These are phyloP conservation scores for Drosophila yakuba DNA, from an alignment of 1,140 invertebrate genomes.

Conservation along the genomic window DNA sequence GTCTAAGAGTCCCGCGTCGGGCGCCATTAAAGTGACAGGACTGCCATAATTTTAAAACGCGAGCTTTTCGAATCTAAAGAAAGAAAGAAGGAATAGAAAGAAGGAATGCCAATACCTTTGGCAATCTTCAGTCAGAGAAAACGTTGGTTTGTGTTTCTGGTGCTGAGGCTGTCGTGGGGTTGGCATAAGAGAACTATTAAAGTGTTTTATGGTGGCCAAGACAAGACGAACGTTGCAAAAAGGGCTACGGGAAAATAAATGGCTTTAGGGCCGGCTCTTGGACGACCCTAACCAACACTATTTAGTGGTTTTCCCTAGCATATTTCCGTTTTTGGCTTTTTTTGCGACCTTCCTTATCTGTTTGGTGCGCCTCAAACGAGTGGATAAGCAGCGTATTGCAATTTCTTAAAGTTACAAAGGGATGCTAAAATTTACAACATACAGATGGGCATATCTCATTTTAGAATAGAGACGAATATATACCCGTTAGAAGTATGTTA, in stretches of 20 bases:
- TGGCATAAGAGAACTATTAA: conserved; percentile 72
- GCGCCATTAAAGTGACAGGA: conserved; percentile 63
- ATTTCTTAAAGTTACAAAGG: conserved; percentile 12
- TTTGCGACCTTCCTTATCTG: conserved; percentile 49
- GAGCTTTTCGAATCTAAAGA: conserved; percentile 34
- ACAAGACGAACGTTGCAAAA: conserved; percentile 60
- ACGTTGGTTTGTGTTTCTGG: conserved; percentile 10
- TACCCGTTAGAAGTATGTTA: no score
- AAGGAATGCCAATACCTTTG: no score
- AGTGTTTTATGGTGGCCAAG: conserved; percentile 78
- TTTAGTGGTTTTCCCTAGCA: conserved; percentile 29
- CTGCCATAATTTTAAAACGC: conserved; percentile 75
- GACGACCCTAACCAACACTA: conserved; percentile 32
- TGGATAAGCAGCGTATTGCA: conserved; percentile 29
- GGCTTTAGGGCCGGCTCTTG: conserved; percentile 26
- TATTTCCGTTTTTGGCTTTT: conserved; percentile 23
- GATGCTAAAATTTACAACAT: conserved; percentile 9
- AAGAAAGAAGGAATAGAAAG: conserved; percentile 36
- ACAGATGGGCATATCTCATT: no score
- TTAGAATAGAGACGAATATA: no score
- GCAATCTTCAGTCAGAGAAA: conserved; percentile 40
- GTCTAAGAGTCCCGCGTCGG: conserved; percentile 8
- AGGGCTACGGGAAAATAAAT: conserved; percentile 45
- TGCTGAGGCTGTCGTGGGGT: conserved; percentile 13
- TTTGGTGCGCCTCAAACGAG: conserved; percentile 34